Conservation (phyloP, 2,113 vertebrate species). For the Physeter macrocephalus region DNA sequence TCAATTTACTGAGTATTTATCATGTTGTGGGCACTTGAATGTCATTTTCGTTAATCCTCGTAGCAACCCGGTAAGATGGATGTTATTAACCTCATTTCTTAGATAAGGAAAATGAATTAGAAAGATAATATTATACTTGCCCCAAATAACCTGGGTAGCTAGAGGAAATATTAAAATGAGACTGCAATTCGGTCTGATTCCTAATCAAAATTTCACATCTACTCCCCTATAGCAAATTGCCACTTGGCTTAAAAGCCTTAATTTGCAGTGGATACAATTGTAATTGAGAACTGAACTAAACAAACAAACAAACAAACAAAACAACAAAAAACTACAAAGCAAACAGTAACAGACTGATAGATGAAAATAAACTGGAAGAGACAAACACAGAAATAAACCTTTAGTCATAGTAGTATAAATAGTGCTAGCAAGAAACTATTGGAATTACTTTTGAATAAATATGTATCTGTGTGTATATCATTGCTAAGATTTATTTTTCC, state of each 20-base stretch:
- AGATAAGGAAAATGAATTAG: neutral
- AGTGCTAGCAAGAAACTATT: neutral
- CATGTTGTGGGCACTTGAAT: neutral
- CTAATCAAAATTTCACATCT: neutral
- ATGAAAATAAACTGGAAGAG: neutral
- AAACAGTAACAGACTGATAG: neutral
- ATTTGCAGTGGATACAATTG: neutral
- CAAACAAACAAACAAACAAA: neutral
- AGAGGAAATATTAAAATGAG: neutral
- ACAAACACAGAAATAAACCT: neutral
- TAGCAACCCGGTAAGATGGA: neutral
- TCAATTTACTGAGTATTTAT: neutral
- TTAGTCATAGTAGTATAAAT: neutral
- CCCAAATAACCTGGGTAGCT: neutral
- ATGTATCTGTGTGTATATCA: neutral
- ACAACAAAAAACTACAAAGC: neutral
- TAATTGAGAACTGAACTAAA: neutral
- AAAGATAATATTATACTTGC: neutral
- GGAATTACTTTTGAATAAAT: neutral
- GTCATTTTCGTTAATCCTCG: neutral
- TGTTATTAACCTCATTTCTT: neutral
- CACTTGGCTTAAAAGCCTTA: neutral
- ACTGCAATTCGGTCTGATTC: neutral
- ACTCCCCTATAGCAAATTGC: neutral
- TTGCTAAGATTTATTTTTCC: neutral